Base-by-base conservation (phyloP, 2,888 invertebrate genomes). In the Drosophila mercatorum region DNA sequence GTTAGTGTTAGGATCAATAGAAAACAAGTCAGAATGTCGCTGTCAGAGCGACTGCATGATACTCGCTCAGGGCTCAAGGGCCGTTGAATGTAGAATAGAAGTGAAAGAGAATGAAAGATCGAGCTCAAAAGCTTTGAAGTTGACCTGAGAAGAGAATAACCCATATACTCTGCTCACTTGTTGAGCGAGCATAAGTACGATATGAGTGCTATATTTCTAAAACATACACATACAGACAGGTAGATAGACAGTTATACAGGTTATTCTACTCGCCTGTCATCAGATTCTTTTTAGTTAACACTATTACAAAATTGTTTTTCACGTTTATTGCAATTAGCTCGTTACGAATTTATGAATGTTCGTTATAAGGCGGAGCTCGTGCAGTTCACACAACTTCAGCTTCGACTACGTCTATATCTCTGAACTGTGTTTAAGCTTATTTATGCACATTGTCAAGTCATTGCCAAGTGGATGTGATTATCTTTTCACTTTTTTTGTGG, bases 361-460 rank as follows among this genome's bases (percentile, higher is more conserved):
- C 53, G 70, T 67, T 67, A 58, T n/a, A 61, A 28, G 28, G 56
- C 14, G 55, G 11, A 14, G 26, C 53, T 44, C n/a, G 36, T 44
- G 51, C 49, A 46, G 46, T 65, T 62, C 61, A 40, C 60, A 71
- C 28, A 46, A 49, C 22, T 28, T 7, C 12, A 6, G 14, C 40
- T 72, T 14, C 14, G 22, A 36, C 26, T 52, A 28, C 36, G 22
- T 22, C n/a, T 10, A 14, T 22, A 10, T n/a, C 43, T 59, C 11
- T 47, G 28, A 36, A 5, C 28, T 47, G 41, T 40, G n/a, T 12
- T 31, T 38, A 28, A 26, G 17, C 22, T 14, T 14, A 44, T 51
- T 53, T 61, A 28, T 41, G 31, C 11, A 65, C 31, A 62, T 52
- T 77, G 60, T 51, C 75, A 59, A 78, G 72, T 78, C 78, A 78